Evolutionary conservation across 2,797 vertebrate species (phyloP).

Genomic region (Halcyon chelicuti): DNA sequence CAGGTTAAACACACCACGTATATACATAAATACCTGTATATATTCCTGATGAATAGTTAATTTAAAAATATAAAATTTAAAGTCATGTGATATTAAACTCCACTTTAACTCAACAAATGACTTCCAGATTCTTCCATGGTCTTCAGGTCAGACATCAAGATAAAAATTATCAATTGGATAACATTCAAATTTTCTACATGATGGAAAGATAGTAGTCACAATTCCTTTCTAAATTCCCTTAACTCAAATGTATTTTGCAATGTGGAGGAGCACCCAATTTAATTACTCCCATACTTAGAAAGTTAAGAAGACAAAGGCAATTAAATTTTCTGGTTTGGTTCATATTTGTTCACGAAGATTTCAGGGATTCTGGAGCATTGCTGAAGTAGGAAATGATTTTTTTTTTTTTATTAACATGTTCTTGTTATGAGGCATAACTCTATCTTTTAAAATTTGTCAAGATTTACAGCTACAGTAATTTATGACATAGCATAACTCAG

Average conservation of each 20-base stretch:
- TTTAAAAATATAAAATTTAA: background rate
- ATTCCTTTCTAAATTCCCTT: background rate
- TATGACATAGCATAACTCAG: background rate
- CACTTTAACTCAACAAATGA: background rate
- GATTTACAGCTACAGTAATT: slow-evolving; percentile 16
- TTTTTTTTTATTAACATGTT: background rate
- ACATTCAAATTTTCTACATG: background rate
- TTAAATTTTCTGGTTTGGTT: background rate
- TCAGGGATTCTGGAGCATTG: background rate
- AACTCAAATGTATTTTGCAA: background rate
- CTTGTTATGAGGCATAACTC: background rate
- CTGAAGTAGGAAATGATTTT: background rate
- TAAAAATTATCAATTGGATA: background rate
- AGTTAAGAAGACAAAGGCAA: background rate
- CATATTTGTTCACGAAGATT: background rate
- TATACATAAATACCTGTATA: background rate
- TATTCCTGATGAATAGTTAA: background rate
- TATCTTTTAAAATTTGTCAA: slow-evolving; percentile 16
- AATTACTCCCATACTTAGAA: background rate
- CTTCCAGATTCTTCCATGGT: background rate
- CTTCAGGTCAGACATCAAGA: background rate
- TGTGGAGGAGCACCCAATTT: background rate
- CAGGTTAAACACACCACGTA: background rate
- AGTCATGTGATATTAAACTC: background rate
- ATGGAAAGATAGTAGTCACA: background rate